phyloP scores from a whole-genome alignment of 2,888 invertebrate genomes.

The Coelinius sp. region DNA sequence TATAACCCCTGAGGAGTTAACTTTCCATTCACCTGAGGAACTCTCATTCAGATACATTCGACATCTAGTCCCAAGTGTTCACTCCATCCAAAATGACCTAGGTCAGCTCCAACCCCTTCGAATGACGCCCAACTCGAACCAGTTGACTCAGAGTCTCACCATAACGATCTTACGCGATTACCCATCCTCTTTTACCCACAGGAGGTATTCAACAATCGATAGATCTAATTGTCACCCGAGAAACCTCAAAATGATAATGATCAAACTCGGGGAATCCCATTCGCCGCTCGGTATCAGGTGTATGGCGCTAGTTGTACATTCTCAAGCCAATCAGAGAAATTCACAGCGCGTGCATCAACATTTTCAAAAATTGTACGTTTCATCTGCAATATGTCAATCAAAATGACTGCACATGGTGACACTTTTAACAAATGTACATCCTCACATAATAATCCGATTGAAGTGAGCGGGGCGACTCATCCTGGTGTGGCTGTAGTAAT shows the following conservation, averaged over 20 bases:
- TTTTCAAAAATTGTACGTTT: not conserved
- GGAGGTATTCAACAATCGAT: not conserved
- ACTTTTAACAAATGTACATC: not conserved
- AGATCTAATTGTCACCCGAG: not conserved
- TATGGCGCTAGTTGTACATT: not conserved
- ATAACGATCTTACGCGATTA: not conserved
- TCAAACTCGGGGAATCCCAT: not conserved
- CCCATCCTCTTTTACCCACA: not conserved
- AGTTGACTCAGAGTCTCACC: not conserved
- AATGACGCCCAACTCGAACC: not conserved
- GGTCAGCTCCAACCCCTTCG: slow-evolving; percentile 52
- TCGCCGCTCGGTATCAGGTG: not conserved
- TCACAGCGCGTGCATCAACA: not conserved
- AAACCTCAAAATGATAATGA: not conserved
- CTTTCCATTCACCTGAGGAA: not conserved
- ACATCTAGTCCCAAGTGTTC: slow-evolving; percentile 49
- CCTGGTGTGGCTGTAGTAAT: slow-evolving; percentile 32
- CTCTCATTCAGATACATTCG: not conserved
- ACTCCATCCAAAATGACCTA: slow-evolving; percentile 60
- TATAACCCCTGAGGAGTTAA: not conserved
- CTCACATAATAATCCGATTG: slow-evolving; percentile 5
- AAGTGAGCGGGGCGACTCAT: not conserved
- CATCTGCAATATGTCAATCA: not conserved
- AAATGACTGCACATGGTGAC: not conserved
- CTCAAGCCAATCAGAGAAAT: not conserved